Evolutionary conservation across 1,140 invertebrate species (phyloP), one percentile per base, ranked within the genome.

Genomic region (Pseudobourletiella spinata): DNA sequence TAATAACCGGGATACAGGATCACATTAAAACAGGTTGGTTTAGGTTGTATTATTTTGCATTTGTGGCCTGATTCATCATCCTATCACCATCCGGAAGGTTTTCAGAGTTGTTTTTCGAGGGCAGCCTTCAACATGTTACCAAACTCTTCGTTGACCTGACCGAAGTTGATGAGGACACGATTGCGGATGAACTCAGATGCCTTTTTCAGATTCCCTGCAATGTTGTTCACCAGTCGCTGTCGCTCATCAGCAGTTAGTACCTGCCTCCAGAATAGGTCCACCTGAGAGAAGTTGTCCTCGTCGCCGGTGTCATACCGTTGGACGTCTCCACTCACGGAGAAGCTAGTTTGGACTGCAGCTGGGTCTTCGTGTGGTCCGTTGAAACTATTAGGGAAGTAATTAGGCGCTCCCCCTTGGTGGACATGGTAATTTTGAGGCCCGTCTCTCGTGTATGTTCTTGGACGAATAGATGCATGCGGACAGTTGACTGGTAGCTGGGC

Each of bases 401-500:
- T 84, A 1, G 83, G 83, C 39, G 80, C 80, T 35, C 43, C 20
- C 11, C 57, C 66, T 20, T 64, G 57, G 50, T 63, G 30, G 18
- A 22, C 51, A 26, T 66, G 51, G 3, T 80, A 74, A 14, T 78
- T 76, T 79, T 84, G 84, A 8, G 82, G 79, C 1, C 95, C 95
- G 77, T 97, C 94, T 35, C 94, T 82, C 74, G 94, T 89, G 74
- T 89, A 94, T 74, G 95, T 95, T 6, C 75, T 74, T 4, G 69
- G 55, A n/a, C 72, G 65, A 57, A 59, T 75, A 24, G 74, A 74
- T 2, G 48, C 35, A 11, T 58, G n/a, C 0, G 95, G 93, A 71
- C 90, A 92, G 75, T 98, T 98, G n/a, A 98, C 91, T 4, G 94
- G 89, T 42, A 98, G 80, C 74, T 97, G 91, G 44, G 88, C 79